Percentiles rank a stretch among this genome's conserved stretches.
These are phyloP conservation scores for Eurypyga helias DNA, from an alignment of 2,113 vertebrate species.

Conservation along the genomic window DNA sequence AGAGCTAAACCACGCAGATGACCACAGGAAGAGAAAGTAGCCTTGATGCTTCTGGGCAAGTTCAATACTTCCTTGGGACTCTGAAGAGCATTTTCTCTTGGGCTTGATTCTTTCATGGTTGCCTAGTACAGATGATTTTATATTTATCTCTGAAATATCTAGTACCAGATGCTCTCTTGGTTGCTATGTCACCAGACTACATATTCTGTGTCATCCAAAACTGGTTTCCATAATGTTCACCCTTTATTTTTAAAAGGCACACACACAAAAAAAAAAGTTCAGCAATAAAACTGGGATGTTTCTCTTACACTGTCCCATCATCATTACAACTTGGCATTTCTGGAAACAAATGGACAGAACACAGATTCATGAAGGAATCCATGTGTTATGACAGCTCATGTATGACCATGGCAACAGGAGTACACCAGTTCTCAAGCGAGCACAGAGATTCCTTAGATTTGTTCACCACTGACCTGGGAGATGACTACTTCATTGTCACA, in stretches of 20 bases:
- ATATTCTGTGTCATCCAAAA: neutral
- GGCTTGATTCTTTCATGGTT: neutral
- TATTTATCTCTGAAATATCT: neutral
- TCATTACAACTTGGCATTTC: neutral
- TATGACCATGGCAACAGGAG: neutral
- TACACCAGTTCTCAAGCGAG: fast-evolving
- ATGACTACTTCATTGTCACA: neutral
- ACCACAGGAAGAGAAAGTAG: neutral
- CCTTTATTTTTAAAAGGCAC: neutral
- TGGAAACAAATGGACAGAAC: neutral
- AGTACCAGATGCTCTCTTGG: neutral
- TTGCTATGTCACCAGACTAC: neutral
- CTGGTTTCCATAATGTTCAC: fast-evolving
- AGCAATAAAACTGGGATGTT: neutral
- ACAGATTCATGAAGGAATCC: neutral
- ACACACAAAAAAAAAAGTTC: too few relatives aligned
- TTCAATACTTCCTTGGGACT: neutral
- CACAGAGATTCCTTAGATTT: neutral
- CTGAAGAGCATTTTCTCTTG: neutral
- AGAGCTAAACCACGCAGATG: neutral
- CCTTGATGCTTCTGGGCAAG: neutral
- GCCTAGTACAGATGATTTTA: neutral
- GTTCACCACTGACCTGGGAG: neutral
- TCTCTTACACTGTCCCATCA: neutral
- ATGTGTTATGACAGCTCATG: fast-evolving